Evolutionary conservation across 2,113 vertebrate genomes (phyloP).

Genomic region (Carassius gibelio): DNA sequence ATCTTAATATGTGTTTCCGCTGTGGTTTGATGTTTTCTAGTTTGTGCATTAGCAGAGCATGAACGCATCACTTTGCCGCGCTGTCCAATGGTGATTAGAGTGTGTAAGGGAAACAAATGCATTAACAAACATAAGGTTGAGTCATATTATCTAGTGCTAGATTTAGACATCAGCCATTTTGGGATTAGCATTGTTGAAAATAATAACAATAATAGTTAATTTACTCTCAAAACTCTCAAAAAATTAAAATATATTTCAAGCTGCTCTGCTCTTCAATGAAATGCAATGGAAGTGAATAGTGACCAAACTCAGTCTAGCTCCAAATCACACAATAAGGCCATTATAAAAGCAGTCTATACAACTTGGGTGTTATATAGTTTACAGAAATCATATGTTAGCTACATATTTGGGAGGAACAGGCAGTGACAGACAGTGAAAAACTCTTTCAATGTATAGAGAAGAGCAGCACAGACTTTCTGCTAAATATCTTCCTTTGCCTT

Average conservation of each 20-base stretch:
- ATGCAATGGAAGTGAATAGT: not conserved
- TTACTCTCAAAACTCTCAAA: too few species aligned
- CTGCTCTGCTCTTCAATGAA: not conserved
- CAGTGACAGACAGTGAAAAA: not conserved
- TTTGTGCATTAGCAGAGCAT: constrained; percentile 12
- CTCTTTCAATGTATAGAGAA: not conserved
- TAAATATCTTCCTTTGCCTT: not conserved
- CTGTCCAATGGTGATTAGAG: not conserved
- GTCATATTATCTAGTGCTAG: not conserved
- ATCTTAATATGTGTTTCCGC: constrained; percentile 5
- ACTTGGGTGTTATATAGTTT: not conserved
- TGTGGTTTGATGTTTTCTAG: constrained; percentile 3
- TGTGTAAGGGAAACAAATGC: not conserved
- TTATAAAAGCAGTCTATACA: not conserved
- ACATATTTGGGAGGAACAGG: not conserved
- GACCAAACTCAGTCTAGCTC: not conserved
- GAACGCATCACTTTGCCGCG: constrained; percentile 1
- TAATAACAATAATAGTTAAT: not conserved
- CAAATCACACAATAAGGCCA: not conserved
- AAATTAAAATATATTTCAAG: not conserved
- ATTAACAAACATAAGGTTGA: not conserved
- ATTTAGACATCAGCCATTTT: not conserved
- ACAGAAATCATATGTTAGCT: not conserved
- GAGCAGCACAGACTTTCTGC: not conserved
- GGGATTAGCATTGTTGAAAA: not conserved